These are phyloP conservation scores for Operophtera brumata DNA, from an alignment of 2,888 invertebrate species.

Conservation along the genomic window DNA sequence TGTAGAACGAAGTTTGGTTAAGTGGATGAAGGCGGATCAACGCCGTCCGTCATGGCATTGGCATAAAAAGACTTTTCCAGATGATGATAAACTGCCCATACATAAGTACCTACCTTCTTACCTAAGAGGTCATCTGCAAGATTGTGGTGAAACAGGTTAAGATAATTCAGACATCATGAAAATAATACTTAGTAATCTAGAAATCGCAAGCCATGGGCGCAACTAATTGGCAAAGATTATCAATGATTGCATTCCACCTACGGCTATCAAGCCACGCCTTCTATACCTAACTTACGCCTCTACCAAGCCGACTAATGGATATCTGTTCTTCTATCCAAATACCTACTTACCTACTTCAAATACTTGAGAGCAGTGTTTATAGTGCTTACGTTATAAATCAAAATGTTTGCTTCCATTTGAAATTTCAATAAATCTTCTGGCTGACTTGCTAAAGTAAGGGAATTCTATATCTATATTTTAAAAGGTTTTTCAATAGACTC, in stretches of 20 bases:
- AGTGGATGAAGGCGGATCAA: no score
- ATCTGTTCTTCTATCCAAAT: constrained; percentile 11
- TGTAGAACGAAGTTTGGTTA: no score
- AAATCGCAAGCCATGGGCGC: constrained; percentile 52
- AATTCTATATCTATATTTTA: background rate
- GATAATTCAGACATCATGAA: constrained; percentile 33
- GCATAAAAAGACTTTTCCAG: no score
- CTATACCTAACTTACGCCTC: constrained; percentile 22
- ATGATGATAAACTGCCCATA: no score
- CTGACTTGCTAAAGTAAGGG: background rate
- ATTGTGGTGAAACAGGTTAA: constrained; percentile 1
- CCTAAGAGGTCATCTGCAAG: no score
- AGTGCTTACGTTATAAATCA: constrained; percentile 42
- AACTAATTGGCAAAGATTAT: constrained; percentile 67
- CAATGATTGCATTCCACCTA: constrained; percentile 58
- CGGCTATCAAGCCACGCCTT: constrained; percentile 32
- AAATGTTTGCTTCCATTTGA: constrained; percentile 37
- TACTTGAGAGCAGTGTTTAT: constrained; percentile 43
- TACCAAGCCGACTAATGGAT: constrained; percentile 19
- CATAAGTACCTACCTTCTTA: no score
- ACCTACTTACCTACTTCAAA: constrained; percentile 1
- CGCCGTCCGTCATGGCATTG: no score
- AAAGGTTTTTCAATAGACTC: background rate
- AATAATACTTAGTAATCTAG: constrained; percentile 44
- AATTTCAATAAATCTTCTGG: constrained; percentile 29